phyloP scores from a whole-genome alignment of 2,113 vertebrate genomes.

The Lasiurus cinereus region DNA sequence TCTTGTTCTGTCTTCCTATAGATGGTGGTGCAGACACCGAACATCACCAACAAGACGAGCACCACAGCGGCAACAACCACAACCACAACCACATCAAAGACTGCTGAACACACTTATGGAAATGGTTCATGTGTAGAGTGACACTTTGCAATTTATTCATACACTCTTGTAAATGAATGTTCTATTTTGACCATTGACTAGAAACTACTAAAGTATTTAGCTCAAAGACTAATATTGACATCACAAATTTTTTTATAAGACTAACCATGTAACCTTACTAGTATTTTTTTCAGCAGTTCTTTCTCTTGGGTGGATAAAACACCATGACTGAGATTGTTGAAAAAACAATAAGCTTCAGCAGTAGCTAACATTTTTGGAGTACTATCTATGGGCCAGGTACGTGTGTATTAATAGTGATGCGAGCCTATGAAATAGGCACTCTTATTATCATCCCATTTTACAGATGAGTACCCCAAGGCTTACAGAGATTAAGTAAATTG shows the following conservation, averaged over 20 bases:
- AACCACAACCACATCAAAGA: not conserved
- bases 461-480: not conserved
- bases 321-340: slow-evolving; percentile 8
- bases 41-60: not conserved
- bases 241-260: not conserved
- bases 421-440: not conserved
- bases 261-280: not conserved
- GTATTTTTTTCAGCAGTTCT: not conserved
- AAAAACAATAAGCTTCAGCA: not conserved
- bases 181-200: slow-evolving; percentile 18
- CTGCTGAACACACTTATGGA: not conserved
- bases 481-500: slow-evolving; percentile 21
- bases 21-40: not conserved
- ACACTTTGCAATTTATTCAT: not conserved
- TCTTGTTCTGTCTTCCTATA: not conserved
- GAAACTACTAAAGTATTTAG: not conserved
- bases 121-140: not conserved
- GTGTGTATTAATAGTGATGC: not conserved
- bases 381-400: not conserved
- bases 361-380: not conserved
- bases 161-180: not conserved
- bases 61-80: not conserved
- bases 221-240: not conserved
- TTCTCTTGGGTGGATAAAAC: slow-evolving; percentile 18
- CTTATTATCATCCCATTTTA: slow-evolving; percentile 41